Evolutionary conservation across 2,113 vertebrate species (phyloP), one percentile per base, ranked within the genome.

Genomic region (Gymnorhina tibicen): DNA sequence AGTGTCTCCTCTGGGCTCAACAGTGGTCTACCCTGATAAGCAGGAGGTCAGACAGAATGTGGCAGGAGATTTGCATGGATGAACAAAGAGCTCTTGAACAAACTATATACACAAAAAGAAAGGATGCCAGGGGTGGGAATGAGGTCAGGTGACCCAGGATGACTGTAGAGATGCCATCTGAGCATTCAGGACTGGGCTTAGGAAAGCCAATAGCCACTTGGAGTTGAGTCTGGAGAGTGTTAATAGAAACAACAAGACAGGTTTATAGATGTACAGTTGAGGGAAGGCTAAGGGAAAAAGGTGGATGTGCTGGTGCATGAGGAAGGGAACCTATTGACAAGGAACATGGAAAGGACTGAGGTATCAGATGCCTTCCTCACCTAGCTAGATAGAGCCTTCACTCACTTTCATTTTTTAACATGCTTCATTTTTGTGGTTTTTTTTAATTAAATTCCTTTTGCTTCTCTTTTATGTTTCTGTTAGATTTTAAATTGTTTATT

Each of bases 401-500:
- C 5, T 39, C 16, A 30, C 30, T 56, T 49, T 55, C 6, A 59
- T 46, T 56, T 28, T 56, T 70, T 42, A 47, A 47, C 16, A 24
- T 70, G 32, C 11, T 85, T 87, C 82, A 32, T 69, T 46, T 67
- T 79, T 63, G 4, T 58, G 16, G 16, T 4, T 3, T 0, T 11
- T 83, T 58, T 28, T 20, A 23, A 52, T 46, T 55, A 91, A 74
- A 59, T 84, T 66, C 10, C 8, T 67, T 94, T 80, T 88, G 7
- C 19, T 70, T 92, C 42, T 69, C 26, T 87, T 87, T 60, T 52
- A 73, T 30, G 19, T 47, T 94, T 86, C 23, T 84, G 42, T 95
- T 79, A 85, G 75, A 87, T 89, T 83, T 88, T 82, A 93, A 92
- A 87, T 87, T 72, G 44, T 94, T 78, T 95, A 6, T 85, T 85